Base-by-base conservation (phyloP, 2,888 invertebrate genomes). In the Gasteruption jaculator region DNA sequence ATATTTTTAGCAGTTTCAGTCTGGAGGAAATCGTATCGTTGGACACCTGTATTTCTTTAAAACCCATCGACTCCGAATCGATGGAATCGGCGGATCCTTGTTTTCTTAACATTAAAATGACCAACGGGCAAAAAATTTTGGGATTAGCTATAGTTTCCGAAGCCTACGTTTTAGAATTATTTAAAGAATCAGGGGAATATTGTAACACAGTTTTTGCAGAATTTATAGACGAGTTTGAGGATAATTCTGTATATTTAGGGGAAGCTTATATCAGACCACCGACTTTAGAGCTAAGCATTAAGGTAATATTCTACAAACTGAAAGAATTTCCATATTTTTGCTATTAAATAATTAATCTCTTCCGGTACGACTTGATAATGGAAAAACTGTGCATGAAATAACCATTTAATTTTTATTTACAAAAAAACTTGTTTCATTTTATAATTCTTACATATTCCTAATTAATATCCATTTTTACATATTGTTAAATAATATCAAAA, bases 181-280 rank as follows among this genome's bases (percentile, higher is more conserved):
- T 69, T 48, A 74, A 73, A 38, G 63, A 70, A 45, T 65, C 50
- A 39, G 72, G 68, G 24, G 74, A 74, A 55, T 74, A 74, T 47
- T 54, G 71, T 3, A 60, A 56, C 6, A 74, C 73, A 11, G 48
- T 54, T 22, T 61, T 61, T 41, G 67, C 71, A 4, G 65, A 71
- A 19, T 61, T 68, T 31, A 45, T 73, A 31, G 70, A 72, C 38
- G 68, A 72, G 35, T 68, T 63, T 51, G 62, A 70, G 42, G 67
- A 60, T 33, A 68, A 65, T 49, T 53, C 57, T 8, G 68, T 70
- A 10, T 72, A 65, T 37, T 57, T 66, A 34, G 64, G 64, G 3
- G 63, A 67, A 46, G 45, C 61, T 15, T 45, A 38, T 24, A 60
- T 73, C 20, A 46, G 56, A 12, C 60, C 60, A 37, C 61, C 66